Base-by-base conservation (phyloP, 2,113 vertebrate species). In the Hipposideros armiger region DNA sequence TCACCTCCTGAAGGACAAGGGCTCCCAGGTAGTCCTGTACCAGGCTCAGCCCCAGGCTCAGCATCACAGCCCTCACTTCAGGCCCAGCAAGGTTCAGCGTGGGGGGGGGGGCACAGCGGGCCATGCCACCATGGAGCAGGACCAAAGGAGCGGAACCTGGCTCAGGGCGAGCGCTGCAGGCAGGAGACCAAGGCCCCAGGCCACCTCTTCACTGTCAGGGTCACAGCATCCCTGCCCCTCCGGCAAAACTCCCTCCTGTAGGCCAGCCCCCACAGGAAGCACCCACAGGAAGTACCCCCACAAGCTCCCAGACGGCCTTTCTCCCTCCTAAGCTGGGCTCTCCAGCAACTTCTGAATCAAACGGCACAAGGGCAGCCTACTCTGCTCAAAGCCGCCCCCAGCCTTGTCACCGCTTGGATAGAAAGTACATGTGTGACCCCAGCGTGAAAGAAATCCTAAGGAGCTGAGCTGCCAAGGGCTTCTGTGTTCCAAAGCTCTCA, bases 11-110 rank as follows among this genome's bases (percentile, higher is more conserved):
- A 9, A 50, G 95, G 89, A 90, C 92, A 24, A 85, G 22, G 32
- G 94, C 90, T 2, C 76, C 95, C 2, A 50, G 96, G 28, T 84
- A 98, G 7, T 47, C 45, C 45, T 47, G 4, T 47, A 47, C 45
- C 45, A 99, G 98, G 97, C 99, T 99, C 98, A 99, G 99, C 95
- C 99, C 95, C 42, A 99, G 99, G 97, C 98, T 99, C 99, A 99
- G 96, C 98, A 98, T 36, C 36, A 36, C 36, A 36, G 36, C 36
- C 36, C 36, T 36, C 36, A 36, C 36, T 36, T 36, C 42, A 99
- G 99, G 97, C 98, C 99, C 99, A 99, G 96, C 98, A 98, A 58
- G 97, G 98, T 95, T 99, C 99, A 30, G 98, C 95, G 78, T 93
- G 98, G 36, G 36, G 36, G 96, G 95, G 96, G 70, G 99, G 98